A percentile compares a stretch with the other conserved stretches of the same genome.
Conservation (phyloP, 2,113 vertebrate genomes). For the Petrocephalus zakoni region DNA sequence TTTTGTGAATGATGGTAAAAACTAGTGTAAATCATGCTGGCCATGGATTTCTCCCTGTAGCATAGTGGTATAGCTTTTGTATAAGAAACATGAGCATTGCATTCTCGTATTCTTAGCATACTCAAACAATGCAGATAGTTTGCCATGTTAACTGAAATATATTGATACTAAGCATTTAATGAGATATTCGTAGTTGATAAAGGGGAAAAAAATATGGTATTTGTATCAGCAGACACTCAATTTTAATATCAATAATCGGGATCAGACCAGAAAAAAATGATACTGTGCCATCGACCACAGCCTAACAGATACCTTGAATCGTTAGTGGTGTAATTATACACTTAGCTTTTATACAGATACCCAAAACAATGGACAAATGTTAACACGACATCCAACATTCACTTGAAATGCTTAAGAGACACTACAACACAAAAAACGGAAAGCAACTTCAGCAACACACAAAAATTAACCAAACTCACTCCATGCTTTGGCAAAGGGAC, state of each 20-base stretch:
- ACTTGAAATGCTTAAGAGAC: not conserved
- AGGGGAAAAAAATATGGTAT: not conserved
- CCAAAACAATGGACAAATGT: not conserved
- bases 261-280: not conserved
- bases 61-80: not conserved
- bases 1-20: not conserved
- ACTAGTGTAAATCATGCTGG: not conserved
- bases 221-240: not conserved
- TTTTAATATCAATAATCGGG: not conserved
- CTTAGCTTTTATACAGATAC: not conserved
- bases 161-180: not conserved
- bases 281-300: not conserved
- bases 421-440: not conserved
- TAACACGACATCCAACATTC: not conserved
- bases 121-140: not conserved
- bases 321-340: not conserved
- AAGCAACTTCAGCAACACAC: not conserved
- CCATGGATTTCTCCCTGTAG: not conserved
- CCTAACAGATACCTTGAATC: not conserved
- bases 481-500: not conserved
- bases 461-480: not conserved
- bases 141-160: not conserved
- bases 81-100: not conserved
- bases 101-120: not conserved
- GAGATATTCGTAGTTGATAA: not conserved